phyloP scores from a whole-genome alignment of 2,888 invertebrate species.

The Drosophila affinis region DNA sequence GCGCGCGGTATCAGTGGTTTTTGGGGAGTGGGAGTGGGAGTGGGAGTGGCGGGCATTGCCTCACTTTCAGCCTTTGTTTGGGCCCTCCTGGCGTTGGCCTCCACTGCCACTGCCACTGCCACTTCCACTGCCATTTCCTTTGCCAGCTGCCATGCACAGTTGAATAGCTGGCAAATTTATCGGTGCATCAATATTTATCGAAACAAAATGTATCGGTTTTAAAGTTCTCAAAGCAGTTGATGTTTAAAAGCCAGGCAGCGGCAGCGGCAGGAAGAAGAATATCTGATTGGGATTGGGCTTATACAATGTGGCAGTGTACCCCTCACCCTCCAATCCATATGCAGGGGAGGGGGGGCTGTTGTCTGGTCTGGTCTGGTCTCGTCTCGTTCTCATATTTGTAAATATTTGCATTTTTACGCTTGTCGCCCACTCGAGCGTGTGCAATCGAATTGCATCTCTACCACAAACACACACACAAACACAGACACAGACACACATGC shows the following conservation, averaged over 20 bases:
- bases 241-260: not conserved
- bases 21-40: no score
- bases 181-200: no score
- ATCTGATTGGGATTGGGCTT: constrained; percentile 1
- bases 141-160: no score
- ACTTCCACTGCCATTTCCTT: no score
- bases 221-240: constrained; percentile 23
- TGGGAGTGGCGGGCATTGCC: no score
- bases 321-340: no score
- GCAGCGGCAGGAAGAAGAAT: constrained; percentile 27
- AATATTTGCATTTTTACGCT: constrained; percentile 69
- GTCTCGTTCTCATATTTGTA: constrained; percentile 60
- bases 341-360: no score
- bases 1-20: no score
- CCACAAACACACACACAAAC: constrained; percentile 19
- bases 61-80: no score
- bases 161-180: no score
- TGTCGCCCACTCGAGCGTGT: constrained; percentile 50
- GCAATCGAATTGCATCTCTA: constrained; percentile 48
- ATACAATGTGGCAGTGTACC: constrained; percentile 7
- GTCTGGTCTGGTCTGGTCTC: not conserved
- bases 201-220: not conserved
- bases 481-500: constrained; percentile 6
- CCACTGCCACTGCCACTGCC: no score
- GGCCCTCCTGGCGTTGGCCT: no score